Evolutionary conservation across 1,140 invertebrate genomes (phyloP), one percentile per base, ranked within the genome.

Genomic region (Drosophila watanabei): DNA sequence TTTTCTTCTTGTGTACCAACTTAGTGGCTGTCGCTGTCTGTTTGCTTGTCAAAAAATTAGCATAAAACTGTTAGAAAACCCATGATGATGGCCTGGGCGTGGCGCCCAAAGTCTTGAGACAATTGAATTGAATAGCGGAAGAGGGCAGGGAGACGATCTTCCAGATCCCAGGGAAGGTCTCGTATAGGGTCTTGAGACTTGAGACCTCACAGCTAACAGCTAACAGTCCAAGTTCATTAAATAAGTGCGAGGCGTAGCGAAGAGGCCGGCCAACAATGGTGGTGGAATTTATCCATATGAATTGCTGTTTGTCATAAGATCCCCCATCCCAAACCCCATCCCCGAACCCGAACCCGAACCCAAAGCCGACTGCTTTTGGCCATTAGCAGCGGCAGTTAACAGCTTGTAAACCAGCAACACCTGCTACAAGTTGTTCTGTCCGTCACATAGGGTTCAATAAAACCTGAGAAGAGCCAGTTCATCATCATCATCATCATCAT

Each of bases 361-460:
- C 24, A 11, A 24, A 37, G 32, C 46, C 57, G 4, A 61, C 48
- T 70, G 59, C 58, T 75, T 71, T 76, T 66, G 66, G 48, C 75
- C 76, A 86, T 86, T 86, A 86, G 83, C 79, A 66, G 83, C 66
- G 66, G 83, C 83, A 87, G 83, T 86, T 86, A 86, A 87, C 83
- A 86, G 83, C 83, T 86, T 86, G 83, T 86, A 86, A 86, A 87
- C 82, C 83, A 86, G 75, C 62, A 87, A 82, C 83, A 86, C 83
- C 83, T 86, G 83, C 83, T 77, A 82, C 83, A 87, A 82, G 59
- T 70, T 70, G 46, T 65, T 20, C 49, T 64, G 1, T 24, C 24
- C 24, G 24, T 24, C 64, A 72, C 76, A 62, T 6, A 70, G 79
- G 81, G 83, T 86, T 86, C 83, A 86, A 86, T 86, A 86, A 76